Evolutionary conservation across 2,888 invertebrate genomes (phyloP), one percentile per base, ranked within the genome.

Genomic region (Heteromyza rotundicornis): DNA sequence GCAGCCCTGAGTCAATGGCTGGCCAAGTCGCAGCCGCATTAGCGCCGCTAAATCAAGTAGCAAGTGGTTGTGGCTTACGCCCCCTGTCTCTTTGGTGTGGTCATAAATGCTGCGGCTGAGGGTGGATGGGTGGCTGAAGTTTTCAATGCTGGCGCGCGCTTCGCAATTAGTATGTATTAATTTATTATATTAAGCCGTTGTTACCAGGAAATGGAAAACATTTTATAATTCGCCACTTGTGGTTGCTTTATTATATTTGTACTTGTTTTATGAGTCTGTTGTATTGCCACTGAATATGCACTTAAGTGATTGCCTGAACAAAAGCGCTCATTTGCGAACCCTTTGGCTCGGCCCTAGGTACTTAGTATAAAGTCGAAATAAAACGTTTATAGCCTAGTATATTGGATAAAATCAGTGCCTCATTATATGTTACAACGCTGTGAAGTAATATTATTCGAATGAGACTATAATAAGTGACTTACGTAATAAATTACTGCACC

Each of bases 121-220:
- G 2, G 47, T 19, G 47, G 20, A 47, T 20, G 7, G 47, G 5
- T 47, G 47, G 17, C 7, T 17, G 47, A 19, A 60, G 64, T 53
- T 17, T 47, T 47, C 7, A 19, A 17, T 17, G 47, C 7, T 17
- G 19, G 52, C 58, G 44, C 22, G 60, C 50, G 35, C 61, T 57
- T 70, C 71, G 75, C 75, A 74, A 74, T 74, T 75, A 74, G 74
- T 75, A n/a, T n/a, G n/a, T n/a, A 75, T 74, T 74, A 74, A 74
- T 74, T 75, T n/a, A n/a, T n/a, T n/a, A n/a, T n/a, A n/a, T n/a
- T 75, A 74, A 73, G 71, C 75, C 74, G 75, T 32, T 74, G 73
- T 73, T 71, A 70, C 75, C 68, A 20, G 47, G 14, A 19, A 2
- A 19, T 17, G 47, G 47, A 47, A 47, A 19, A 14, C 20, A 20